phyloP scores from a whole-genome alignment of 2,888 invertebrate genomes.

The Eubasilissa splendida region DNA sequence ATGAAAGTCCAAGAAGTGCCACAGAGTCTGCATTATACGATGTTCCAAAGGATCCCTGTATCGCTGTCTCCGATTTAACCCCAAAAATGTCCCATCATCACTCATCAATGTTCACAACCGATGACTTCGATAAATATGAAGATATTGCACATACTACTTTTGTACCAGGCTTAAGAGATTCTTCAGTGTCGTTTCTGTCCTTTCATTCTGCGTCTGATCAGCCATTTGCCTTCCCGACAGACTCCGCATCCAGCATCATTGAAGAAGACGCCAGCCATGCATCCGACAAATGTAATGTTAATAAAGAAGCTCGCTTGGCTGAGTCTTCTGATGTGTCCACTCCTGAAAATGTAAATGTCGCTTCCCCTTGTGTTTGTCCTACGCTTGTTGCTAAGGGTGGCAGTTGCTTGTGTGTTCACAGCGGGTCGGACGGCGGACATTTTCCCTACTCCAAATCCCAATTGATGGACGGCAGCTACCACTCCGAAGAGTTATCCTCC shows the following conservation, averaged over 20 bases:
- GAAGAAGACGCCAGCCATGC: not conserved
- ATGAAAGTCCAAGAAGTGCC: not conserved
- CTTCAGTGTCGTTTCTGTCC: constrained; percentile 6
- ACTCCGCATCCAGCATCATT: constrained; percentile 7
- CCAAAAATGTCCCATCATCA: no score
- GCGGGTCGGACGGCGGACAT: constrained; percentile 74
- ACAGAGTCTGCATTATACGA: constrained; percentile 27
- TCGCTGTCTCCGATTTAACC: no score
- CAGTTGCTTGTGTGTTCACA: constrained; percentile 64
- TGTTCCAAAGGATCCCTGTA: not conserved
- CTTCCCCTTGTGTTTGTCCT: constrained; percentile 42
- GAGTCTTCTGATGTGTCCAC: constrained; percentile 3
- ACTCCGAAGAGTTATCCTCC: constrained; percentile 72
- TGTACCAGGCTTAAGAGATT: not conserved
- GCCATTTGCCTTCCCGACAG: not conserved
- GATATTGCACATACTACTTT: not conserved
- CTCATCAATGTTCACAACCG: no score
- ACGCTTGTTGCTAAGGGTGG: constrained; percentile 61
- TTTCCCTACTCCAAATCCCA: constrained; percentile 71
- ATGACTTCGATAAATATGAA: no score
- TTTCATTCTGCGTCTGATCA: constrained; percentile 7
- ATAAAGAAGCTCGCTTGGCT: not conserved
- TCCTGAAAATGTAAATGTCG: constrained; percentile 40
- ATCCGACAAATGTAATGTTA: not conserved
- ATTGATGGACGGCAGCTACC: constrained; percentile 71